Evolutionary conservation across 2,888 invertebrate genomes (phyloP), one percentile per base, ranked within the genome.

Genomic region (Ornithoptera alexandrae): DNA sequence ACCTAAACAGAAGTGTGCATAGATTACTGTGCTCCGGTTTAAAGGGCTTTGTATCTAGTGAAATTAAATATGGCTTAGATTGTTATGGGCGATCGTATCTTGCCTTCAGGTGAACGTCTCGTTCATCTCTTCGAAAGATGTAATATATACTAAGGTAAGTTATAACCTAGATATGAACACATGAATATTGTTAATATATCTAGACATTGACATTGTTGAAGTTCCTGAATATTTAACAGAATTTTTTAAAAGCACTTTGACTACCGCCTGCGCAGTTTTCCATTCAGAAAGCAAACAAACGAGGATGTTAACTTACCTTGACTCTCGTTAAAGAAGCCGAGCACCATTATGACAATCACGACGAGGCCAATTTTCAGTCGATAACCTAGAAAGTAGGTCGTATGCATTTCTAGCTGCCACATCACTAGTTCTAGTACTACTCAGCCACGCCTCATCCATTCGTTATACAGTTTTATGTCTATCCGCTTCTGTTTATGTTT

Each of bases 271-370:
- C 1, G 4, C n/a, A 18, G 18, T 18, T 53, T 53, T 15, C 46
- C 53, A 53, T 12, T 18, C 53, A 53, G 18, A 53, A 53, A 53
- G n/a, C 53, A 4, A 8, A 5, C 18, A 18, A 18, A 18, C 2
- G 15, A 6, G n/a, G 12, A 22, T 8, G 7, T 12, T 2, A n/a
- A 39, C 71, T 68, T 63, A 90, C 92, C 91, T 82, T 90, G 90
- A 74, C 90, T 91, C 73, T 90, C 90, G 75, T 88, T 89, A 74
- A 91, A 89, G 78, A 89, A 86, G 39, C 90, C 90, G 24, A 90
- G 81, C 71, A 90, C 86, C 86, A 89, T 88, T 61, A 89, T 85
- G 62, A 90, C 79, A 53, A 91, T 85, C 70, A 90, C 84, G 3
- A 86, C 74, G 56, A 89, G 76, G 68, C 90, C 88, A 73, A 89